phyloP scores from a whole-genome alignment of 2,113 vertebrate species.

The Nicator chloris region DNA sequence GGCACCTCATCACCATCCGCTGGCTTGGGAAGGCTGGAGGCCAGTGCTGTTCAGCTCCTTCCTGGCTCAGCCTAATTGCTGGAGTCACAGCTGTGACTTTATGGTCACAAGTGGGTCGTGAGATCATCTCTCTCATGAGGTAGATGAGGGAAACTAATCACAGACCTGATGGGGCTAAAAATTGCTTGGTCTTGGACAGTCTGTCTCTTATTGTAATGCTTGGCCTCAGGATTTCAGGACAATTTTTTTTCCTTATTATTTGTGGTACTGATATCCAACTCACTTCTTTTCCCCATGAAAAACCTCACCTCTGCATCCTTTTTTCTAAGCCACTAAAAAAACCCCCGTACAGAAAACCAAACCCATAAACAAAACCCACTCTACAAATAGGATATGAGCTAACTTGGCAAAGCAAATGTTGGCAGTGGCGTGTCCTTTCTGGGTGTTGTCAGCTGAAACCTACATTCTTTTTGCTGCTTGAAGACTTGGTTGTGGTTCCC shows the following conservation, averaged over 20 bases:
- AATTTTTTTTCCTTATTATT: not conserved
- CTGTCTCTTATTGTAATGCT: not conserved
- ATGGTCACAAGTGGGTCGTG: constrained; percentile 26
- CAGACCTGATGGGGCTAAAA: constrained; percentile 2
- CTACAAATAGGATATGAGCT: not conserved
- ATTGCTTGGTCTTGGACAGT: not conserved
- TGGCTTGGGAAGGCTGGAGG: not conserved
- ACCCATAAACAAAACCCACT: not conserved
- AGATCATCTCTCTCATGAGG: constrained; percentile 41
- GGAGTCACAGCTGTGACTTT: constrained; percentile 19
- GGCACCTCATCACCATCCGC: not conserved
- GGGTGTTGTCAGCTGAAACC: constrained; percentile 45
- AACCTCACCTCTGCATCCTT: not conserved
- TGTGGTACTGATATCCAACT: not conserved
- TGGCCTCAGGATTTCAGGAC: not conserved
- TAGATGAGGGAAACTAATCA: constrained; percentile 25
- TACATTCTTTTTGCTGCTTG: constrained; percentile 15
- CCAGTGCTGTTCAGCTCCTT: not conserved
- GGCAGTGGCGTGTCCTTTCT: not conserved
- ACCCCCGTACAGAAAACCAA: not conserved
- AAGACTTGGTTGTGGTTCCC: not conserved
- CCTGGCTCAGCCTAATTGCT: not conserved
- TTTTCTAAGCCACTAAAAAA: not conserved
- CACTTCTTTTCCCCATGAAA: not conserved
- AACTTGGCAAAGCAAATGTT: constrained; percentile 12